Base-by-base conservation (phyloP, 1,140 invertebrate genomes). In the Drosophila varians region DNA sequence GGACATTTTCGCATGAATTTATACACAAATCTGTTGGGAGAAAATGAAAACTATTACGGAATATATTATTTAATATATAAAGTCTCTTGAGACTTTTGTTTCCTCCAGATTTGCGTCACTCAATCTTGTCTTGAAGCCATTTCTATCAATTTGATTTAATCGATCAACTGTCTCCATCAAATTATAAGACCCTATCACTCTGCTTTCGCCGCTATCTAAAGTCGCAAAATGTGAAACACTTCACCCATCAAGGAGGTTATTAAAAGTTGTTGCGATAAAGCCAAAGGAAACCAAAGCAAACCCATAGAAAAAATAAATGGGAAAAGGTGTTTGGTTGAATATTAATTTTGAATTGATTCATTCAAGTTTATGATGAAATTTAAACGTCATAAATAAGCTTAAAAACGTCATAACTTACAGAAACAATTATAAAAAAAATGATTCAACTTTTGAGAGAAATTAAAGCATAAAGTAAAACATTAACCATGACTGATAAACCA, bases 401-500 rank as follows among this genome's bases (percentile, higher is more conserved):
- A 23, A 11, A 16, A 31, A 11, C 49, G 61, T 64, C 58, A 18
- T 16, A 12, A 7, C 31, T n/a, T 0, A 19, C 8, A 26, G 11
- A 40, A 75, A 58, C 60, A 21, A 21, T 21, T 2, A 21, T 51
- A 54, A 65, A 28, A 18, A 28, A 43, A 49, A 48, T 83, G 74
- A 84, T 74, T 84, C 70, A 84, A 43, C 19, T 6, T 12, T 4
- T 0, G 36, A 28, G 12, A 38, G 16, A 6, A 11, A 25, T 18
- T 23, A 54, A 34, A 53, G 12, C 12, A 34, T 14, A 12, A 25
- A 42, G 21, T 34, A 28, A 57, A 38, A 38, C 40, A 58, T 65
- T 46, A 79, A 21, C 79, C 74, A 6, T 83, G 74, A 84, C 78
- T 83, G 79, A 80, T 80, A 82, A 65, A 40, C 16, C 11, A 56